Conservation (phyloP, 1,140 invertebrate species). For the Aphaenogaster rudis region DNA sequence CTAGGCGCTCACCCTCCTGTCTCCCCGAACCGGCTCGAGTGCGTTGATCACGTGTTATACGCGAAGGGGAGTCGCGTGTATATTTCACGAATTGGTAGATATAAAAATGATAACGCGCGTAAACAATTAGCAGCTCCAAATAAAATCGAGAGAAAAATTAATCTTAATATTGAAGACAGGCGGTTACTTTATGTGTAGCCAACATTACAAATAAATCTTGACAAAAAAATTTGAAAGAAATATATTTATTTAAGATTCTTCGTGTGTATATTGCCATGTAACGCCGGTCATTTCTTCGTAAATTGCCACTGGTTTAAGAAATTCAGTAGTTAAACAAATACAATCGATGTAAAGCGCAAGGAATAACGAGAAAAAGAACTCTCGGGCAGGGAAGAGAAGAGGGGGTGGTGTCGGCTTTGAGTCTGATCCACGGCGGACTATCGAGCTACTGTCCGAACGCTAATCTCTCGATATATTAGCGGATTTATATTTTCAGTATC, state of each 20-base stretch:
- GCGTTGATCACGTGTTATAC: conserved; percentile 35
- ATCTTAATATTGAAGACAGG: not conserved
- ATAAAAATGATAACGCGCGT: conserved; percentile 32
- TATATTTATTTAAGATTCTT: not conserved
- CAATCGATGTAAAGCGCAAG: not conserved
- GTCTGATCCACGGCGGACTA: conserved; percentile 73
- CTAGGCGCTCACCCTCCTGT: not conserved
- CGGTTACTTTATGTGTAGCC: not conserved
- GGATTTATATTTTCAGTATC: conserved; percentile 84
- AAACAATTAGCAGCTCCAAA: conserved; percentile 40
- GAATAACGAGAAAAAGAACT: not conserved
- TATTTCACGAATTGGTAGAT: conserved; percentile 23
- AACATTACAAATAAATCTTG: not conserved
- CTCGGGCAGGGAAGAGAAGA: not conserved
- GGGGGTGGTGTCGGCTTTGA: conserved; percentile 54
- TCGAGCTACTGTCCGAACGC: conserved; percentile 81
- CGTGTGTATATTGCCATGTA: not conserved
- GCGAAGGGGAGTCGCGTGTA: conserved; percentile 1
- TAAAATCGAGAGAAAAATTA: not conserved
- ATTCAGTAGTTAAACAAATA: conserved; percentile 6
- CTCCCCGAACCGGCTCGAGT: not conserved
- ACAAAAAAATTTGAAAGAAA: not conserved
- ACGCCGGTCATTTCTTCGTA: not conserved
- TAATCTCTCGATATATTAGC: conserved; percentile 86
- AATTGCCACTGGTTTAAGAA: not conserved